Evolutionary conservation across 64 coral and sea anemone genomes (phyloP).

Genomic region (Acropora tenuis): DNA sequence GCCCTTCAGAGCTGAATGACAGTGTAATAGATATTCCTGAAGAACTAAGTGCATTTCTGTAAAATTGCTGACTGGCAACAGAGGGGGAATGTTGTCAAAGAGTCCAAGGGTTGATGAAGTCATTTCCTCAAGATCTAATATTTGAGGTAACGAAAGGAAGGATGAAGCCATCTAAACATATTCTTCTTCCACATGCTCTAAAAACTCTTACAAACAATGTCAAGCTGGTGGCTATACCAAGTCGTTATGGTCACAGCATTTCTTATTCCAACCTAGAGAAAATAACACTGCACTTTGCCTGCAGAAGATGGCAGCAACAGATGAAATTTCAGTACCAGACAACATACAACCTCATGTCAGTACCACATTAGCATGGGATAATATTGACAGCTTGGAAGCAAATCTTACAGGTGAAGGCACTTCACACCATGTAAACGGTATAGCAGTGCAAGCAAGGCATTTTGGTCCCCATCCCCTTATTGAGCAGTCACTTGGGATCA

Average conservation of each 20-base stretch:
- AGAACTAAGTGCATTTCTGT: background rate
- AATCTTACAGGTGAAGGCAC: slow-evolving; percentile 26
- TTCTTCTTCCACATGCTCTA: slow-evolving; percentile 20
- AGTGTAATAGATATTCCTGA: background rate
- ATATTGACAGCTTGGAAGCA: slow-evolving; percentile 77
- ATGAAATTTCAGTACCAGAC: slow-evolving; percentile 11
- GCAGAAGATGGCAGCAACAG: slow-evolving; percentile 46
- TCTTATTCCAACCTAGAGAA: slow-evolving; percentile 25
- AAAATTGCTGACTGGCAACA: slow-evolving; percentile 1
- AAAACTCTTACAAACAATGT: slow-evolving; percentile 53
- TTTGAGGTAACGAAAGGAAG: slow-evolving; percentile 14
- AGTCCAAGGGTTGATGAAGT: background rate
- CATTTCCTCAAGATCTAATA: slow-evolving; percentile 11
- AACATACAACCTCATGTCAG: slow-evolving; percentile 26
- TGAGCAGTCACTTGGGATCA: background rate
- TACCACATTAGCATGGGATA: slow-evolving; percentile 69
- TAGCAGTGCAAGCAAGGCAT: background rate
- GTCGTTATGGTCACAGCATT: slow-evolving; percentile 39
- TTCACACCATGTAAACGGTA: background rate
- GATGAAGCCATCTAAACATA: slow-evolving; percentile 20
- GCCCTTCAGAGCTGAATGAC: slow-evolving; percentile 17
- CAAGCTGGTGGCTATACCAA: slow-evolving; percentile 12
- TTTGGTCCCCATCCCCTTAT: background rate
- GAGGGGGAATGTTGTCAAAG: background rate
- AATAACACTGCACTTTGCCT: slow-evolving; percentile 27